Evolutionary conservation across 2,888 invertebrate species (phyloP).

Genomic region (Aleiodes alternator): DNA sequence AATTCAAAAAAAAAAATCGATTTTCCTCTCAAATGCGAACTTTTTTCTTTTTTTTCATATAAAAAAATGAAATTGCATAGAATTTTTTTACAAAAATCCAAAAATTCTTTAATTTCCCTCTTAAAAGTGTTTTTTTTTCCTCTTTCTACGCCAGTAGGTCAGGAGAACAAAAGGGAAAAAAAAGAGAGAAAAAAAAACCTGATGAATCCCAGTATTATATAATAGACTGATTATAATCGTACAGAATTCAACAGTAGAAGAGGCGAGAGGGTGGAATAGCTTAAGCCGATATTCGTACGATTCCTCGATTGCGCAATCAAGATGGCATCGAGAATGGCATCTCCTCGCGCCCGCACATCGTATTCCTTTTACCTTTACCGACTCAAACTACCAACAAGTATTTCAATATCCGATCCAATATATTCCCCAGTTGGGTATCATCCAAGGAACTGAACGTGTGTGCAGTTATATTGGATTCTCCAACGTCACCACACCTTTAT

Average conservation of each 20-base stretch:
- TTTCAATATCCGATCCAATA: slow-evolving; percentile 74
- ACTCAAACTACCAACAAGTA: slow-evolving; percentile 74
- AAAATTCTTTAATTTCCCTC: neutral
- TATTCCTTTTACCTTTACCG: slow-evolving; percentile 59
- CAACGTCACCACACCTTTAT: slow-evolving; percentile 52
- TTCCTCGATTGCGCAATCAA: slow-evolving; percentile 72
- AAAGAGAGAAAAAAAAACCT: neutral
- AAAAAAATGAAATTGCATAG: too few relatives aligned
- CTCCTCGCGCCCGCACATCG: slow-evolving; percentile 59
- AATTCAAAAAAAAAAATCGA: too few relatives aligned
- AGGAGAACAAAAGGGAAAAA: neutral
- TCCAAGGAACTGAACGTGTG: slow-evolving; percentile 68
- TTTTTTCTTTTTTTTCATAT: too few relatives aligned
- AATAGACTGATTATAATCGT: slow-evolving; percentile 67
- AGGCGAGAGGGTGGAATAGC: slow-evolving; percentile 58
- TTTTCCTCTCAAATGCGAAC: too few relatives aligned
- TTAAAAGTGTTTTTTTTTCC: too few relatives aligned
- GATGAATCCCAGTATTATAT: slow-evolving; percentile 39
- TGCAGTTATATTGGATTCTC: slow-evolving; percentile 73
- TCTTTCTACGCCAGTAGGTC: neutral
- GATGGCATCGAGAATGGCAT: slow-evolving; percentile 73
- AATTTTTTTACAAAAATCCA: neutral
- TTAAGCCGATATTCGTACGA: slow-evolving; percentile 56
- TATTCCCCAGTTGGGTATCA: slow-evolving; percentile 66
- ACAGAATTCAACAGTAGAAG: slow-evolving; percentile 57